Conservation (phyloP, 2,113 vertebrate species). For the Rhizomys pruinosus region DNA sequence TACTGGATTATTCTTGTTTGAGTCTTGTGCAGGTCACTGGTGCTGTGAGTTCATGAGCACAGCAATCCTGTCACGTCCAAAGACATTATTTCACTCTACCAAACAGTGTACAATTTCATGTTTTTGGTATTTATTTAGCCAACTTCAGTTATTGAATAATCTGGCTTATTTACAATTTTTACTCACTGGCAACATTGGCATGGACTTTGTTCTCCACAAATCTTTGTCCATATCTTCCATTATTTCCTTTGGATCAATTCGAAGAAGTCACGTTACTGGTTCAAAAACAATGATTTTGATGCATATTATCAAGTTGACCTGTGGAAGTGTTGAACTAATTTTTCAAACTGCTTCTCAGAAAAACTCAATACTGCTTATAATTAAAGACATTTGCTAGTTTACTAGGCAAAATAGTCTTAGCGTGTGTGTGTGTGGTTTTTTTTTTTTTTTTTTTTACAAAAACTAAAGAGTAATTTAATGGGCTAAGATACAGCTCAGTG, state of each 20-base stretch:
- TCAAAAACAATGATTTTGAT: slow-evolving; percentile 36
- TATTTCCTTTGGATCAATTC: slow-evolving; percentile 53
- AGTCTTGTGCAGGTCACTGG: too few relatives aligned
- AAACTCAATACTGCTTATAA: slow-evolving; percentile 32
- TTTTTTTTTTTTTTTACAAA: too few relatives aligned
- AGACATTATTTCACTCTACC: too few relatives aligned
- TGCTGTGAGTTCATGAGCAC: too few relatives aligned
- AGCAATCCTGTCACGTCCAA: too few relatives aligned
- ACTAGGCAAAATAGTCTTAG: slow-evolving; percentile 55
- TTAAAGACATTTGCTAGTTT: slow-evolving; percentile 45
- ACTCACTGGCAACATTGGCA: neutral
- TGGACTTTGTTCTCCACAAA: slow-evolving; percentile 22
- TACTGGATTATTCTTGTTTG: too few relatives aligned
- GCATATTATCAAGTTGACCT: slow-evolving; percentile 15
- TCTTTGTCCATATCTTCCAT: neutral
- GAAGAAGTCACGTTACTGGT: slow-evolving; percentile 44
- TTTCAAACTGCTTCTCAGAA: slow-evolving; percentile 50
- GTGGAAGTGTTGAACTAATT: slow-evolving; percentile 54
- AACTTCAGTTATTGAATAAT: slow-evolving; percentile 22
- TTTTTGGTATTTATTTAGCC: slow-evolving; percentile 12
- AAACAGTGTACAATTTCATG: neutral
- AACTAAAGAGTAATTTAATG: slow-evolving; percentile 33
- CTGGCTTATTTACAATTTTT: slow-evolving; percentile 61
- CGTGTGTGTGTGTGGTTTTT: too few relatives aligned
- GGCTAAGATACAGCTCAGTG: neutral